Conservation (phyloP, 2,888 invertebrate species). For the Atrina japonica region DNA sequence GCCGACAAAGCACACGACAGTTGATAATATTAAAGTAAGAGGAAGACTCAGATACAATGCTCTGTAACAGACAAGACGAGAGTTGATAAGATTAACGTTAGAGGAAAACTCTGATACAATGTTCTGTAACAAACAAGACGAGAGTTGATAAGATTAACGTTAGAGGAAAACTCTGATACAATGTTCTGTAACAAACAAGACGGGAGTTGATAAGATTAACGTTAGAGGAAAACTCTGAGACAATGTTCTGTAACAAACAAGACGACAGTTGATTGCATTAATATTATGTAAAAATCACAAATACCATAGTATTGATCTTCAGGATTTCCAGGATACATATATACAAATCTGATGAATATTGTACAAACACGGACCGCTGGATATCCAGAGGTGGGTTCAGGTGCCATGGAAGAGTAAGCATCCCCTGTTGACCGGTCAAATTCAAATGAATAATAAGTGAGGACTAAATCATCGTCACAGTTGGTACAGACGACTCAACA, state of each 20-base stretch:
- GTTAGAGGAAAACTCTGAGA: slow-evolving; percentile 64
- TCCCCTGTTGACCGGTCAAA: too few species aligned
- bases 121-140: slow-evolving; percentile 66
- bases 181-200: slow-evolving; percentile 65
- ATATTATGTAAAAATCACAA: too few species aligned
- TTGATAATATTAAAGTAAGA: slow-evolving; percentile 60
- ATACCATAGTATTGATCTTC: too few species aligned
- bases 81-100: slow-evolving; percentile 61
- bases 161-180: slow-evolving; percentile 63
- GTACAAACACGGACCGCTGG: too few species aligned
- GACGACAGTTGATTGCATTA: too few species aligned
- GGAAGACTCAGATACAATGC: slow-evolving; percentile 66
- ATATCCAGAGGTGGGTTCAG: too few species aligned
- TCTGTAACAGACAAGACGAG: slow-evolving; percentile 65
- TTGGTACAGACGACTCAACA: too few species aligned
- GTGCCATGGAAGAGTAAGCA: too few species aligned
- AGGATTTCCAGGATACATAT: too few species aligned
- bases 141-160: slow-evolving; percentile 63
- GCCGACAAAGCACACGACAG: slow-evolving; percentile 65
- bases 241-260: slow-evolving; percentile 65
- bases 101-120: slow-evolving; percentile 62
- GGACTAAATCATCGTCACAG: too few species aligned
- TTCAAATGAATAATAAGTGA: too few species aligned
- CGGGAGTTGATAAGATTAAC: slow-evolving; percentile 61
- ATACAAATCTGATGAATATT: too few species aligned